Conservation (phyloP, 1,140 invertebrate species). For the Myzus persicae region DNA sequence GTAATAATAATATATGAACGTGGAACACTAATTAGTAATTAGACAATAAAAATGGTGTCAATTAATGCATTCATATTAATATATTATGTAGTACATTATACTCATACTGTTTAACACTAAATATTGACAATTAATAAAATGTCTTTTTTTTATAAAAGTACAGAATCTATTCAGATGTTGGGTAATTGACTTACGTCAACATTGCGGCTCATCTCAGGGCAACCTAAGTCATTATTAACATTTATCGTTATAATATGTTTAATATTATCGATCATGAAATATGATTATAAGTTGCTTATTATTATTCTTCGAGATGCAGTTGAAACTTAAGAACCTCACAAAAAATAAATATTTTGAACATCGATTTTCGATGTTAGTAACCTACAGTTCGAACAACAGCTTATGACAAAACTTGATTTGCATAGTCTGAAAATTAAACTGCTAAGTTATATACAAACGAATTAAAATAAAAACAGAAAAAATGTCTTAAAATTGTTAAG, state of each 20-base stretch:
- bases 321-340: neutral
- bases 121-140: neutral
- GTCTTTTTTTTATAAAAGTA: neutral
- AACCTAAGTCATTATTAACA: neutral
- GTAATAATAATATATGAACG: neutral
- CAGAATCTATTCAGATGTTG: neutral
- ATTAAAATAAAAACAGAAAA: no score
- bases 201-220: neutral
- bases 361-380: neutral
- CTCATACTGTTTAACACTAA: neutral
- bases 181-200: neutral
- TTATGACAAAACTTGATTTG: neutral
- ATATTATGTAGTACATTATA: neutral
- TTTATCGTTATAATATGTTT: neutral
- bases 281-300: neutral
- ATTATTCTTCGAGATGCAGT: neutral
- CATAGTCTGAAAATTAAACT: neutral
- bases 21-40: neutral
- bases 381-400: neutral
- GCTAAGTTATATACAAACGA: neutral
- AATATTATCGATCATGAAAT: neutral
- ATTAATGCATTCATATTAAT: neutral
- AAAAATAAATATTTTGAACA: neutral
- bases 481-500: neutral
- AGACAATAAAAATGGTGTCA: neutral